Evolutionary conservation across 2,888 invertebrate species (phyloP).

Genomic region (Eilema depressum): DNA sequence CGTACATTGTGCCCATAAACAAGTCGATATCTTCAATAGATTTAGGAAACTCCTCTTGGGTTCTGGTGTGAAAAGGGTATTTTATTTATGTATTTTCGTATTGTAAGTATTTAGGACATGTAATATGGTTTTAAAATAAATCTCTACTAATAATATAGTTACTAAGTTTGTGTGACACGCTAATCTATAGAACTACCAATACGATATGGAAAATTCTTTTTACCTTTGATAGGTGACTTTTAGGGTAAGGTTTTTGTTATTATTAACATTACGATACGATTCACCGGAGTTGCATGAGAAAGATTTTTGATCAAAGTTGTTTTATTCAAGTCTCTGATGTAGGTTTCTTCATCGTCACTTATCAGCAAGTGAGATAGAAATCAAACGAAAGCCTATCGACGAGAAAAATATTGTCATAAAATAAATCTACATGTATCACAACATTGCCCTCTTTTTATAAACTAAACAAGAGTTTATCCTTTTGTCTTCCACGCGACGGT

Average conservation of each 20-base stretch:
- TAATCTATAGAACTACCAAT: not conserved
- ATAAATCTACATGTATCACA: too few species aligned
- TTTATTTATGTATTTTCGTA: not conserved
- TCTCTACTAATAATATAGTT: not conserved
- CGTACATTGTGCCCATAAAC: slow-evolving; percentile 24
- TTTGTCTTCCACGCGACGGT: not conserved
- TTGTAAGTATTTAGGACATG: not conserved
- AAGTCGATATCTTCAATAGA: slow-evolving; percentile 9
- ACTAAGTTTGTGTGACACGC: not conserved
- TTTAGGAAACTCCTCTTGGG: not conserved
- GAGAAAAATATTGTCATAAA: too few species aligned
- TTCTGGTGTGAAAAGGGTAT: not conserved
- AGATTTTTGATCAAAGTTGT: too few species aligned
- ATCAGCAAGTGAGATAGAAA: too few species aligned
- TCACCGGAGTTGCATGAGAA: too few species aligned
- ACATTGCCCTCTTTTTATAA: not conserved
- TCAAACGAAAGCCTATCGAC: too few species aligned
- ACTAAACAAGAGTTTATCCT: not conserved
- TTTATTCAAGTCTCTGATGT: too few species aligned
- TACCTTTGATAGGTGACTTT: not conserved
- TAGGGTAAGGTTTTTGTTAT: too few species aligned
- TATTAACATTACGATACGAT: too few species aligned
- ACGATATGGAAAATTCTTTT: not conserved
- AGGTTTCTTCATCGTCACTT: too few species aligned
- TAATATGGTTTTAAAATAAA: too few species aligned